phyloP scores from a whole-genome alignment of 1,140 invertebrate species.

The Lepidotrigona ventralis region DNA sequence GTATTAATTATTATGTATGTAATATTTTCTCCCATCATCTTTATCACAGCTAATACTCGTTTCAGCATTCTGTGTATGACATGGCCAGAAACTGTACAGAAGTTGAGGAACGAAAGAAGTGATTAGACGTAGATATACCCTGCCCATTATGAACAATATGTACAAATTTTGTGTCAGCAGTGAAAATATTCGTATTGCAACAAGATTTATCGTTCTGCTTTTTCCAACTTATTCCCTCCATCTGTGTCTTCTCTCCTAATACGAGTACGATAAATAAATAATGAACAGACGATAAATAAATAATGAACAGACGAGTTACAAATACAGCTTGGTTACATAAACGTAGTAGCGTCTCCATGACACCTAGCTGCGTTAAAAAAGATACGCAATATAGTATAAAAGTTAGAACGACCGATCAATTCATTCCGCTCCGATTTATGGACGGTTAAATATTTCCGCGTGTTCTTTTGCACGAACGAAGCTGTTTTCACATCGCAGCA shows the following conservation, averaged over 20 bases:
- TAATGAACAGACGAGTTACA: conserved; percentile 35
- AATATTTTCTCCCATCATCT: too few species aligned
- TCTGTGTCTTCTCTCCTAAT: not conserved
- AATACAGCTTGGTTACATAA: conserved; percentile 2
- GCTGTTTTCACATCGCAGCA: not conserved
- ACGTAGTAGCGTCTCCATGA: not conserved
- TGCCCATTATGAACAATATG: not conserved
- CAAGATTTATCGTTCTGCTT: too few species aligned
- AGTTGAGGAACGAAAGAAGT: not conserved
- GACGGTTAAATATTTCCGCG: conserved; percentile 1
- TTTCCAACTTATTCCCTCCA: not conserved
- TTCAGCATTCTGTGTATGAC: too few species aligned
- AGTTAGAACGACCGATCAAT: not conserved
- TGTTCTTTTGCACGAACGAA: not conserved
- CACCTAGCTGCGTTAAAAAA: not conserved
- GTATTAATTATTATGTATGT: too few species aligned
- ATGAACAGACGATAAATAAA: conserved; percentile 37
- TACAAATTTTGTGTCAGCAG: not conserved
- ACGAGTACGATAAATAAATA: conserved; percentile 33
- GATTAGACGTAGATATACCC: not conserved
- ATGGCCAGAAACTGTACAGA: too few species aligned
- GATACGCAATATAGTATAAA: not conserved
- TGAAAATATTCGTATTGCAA: not conserved
- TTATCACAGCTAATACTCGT: too few species aligned
- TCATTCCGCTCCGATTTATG: not conserved